Conservation (phyloP, 2,888 invertebrate species). For the Deilephila elpenor region DNA sequence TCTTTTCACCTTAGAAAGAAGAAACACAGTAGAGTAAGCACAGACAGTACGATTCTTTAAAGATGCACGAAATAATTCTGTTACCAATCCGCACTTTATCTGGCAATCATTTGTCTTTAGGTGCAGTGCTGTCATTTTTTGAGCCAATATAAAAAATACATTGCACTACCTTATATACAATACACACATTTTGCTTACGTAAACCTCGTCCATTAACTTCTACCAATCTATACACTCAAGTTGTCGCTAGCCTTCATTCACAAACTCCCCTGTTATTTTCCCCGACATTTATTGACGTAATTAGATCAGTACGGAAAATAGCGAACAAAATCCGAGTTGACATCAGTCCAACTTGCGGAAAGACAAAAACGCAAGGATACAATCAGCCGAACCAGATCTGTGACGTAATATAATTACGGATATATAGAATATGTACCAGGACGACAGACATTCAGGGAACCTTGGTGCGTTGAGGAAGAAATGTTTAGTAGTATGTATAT, state of each 20-base stretch:
- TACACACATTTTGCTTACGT: not conserved
- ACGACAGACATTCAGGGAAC: too few species aligned
- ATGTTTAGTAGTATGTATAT: too few species aligned
- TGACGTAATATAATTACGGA: not conserved
- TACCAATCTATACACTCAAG: not conserved
- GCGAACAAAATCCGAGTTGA: constrained; percentile 22
- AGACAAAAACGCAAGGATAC: constrained; percentile 4
- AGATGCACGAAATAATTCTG: too few species aligned
- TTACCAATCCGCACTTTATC: too few species aligned
- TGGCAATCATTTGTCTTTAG: too few species aligned
- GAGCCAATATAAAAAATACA: too few species aligned
- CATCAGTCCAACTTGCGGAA: constrained; percentile 8
- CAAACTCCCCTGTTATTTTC: constrained; percentile 9
- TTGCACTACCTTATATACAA: not conserved
- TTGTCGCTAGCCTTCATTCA: not conserved
- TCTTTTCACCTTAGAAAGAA: too few species aligned
- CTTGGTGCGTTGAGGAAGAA: too few species aligned
- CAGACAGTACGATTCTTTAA: too few species aligned
- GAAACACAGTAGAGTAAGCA: too few species aligned
- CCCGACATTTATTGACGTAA: constrained; percentile 23
- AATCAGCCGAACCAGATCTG: not conserved
- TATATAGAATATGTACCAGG: not conserved
- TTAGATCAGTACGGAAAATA: constrained; percentile 17
- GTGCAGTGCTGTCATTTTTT: too few species aligned
- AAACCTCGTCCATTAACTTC: not conserved